Evolutionary conservation across 2,113 vertebrate genomes (phyloP).

Genomic region (Brienomyrus longianalis): DNA sequence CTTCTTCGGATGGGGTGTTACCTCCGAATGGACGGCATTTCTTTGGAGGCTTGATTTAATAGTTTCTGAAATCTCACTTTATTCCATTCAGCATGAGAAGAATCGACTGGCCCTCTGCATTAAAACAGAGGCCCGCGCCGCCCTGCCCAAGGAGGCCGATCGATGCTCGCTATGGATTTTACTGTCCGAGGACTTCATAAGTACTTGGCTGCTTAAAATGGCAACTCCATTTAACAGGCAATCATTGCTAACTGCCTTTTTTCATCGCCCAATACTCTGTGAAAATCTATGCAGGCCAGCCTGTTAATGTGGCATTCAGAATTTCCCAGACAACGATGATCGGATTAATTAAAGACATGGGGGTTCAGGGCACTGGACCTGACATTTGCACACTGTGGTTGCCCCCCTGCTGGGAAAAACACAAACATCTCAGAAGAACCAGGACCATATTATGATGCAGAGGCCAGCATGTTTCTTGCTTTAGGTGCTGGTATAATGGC

Average conservation of each 20-base stretch:
- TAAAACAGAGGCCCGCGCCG: slow-evolving; percentile 42
- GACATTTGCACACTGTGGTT: not conserved
- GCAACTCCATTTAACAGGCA: slow-evolving; percentile 71
- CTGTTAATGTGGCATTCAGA: slow-evolving; percentile 60
- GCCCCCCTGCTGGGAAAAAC: not conserved
- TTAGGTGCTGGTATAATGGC: not conserved
- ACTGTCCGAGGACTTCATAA: slow-evolving; percentile 66
- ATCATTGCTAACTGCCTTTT: slow-evolving; percentile 70
- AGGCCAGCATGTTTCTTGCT: not conserved
- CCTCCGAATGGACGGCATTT: slow-evolving; percentile 63
- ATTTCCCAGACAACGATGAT: slow-evolving; percentile 52
- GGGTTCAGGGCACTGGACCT: not conserved
- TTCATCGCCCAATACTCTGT: slow-evolving; percentile 54
- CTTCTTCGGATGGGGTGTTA: slow-evolving; percentile 59
- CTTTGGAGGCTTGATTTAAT: slow-evolving; percentile 56
- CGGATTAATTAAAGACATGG: slow-evolving; percentile 57
- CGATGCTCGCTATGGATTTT: slow-evolving; percentile 63
- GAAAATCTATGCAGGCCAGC: slow-evolving; percentile 26
- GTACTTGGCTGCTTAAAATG: slow-evolving; percentile 69
- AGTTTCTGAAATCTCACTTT: slow-evolving; percentile 62
- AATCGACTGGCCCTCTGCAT: slow-evolving; percentile 58
- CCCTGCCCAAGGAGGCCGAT: slow-evolving; percentile 56
- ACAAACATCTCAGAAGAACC: not conserved
- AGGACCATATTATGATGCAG: not conserved
- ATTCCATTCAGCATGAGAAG: slow-evolving; percentile 59